Base-by-base conservation (phyloP, 1,140 invertebrate species). In the Macrobrachium nipponense region DNA sequence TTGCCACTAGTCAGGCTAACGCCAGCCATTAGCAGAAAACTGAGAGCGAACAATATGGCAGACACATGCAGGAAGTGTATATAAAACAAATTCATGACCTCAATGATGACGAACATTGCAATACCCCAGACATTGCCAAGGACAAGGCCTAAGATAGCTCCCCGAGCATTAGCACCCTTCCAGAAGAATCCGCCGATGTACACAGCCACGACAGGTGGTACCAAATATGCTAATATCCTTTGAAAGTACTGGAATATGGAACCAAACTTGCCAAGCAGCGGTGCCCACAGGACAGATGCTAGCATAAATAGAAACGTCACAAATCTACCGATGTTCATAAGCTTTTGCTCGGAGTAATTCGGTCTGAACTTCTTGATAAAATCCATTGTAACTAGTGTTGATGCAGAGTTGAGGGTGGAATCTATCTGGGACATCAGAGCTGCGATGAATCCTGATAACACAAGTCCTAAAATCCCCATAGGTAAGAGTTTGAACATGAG, bases 311-410 rank as follows among this genome's bases (percentile, higher is more conserved):
- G 23, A 12, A 73, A 23, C 5, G 70, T 73, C 23, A 73, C 70
- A 17, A 17, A 23, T 73, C 44, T 23, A 73, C 70, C 70, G 15
- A 73, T 36, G 15, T 36, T 36, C 27, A 36, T 73, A 43, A 73
- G 70, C 27, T 36, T n/a, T 23, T 23, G 17, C 15, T 23, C 17
- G 11, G 23, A 36, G 70, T 36, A 43, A 36, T 73, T 36, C 2
- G 70, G 70, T 43, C 15, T 23, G 7, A 73, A 36, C 27, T 43
- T n/a, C 27, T 43, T 23, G 15, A 73, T 43, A 12, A 23, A 73
- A 43, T 73, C 70, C 70, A 73, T 73, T 23, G 70, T 73, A 15
- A 73, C 70, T 20, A 73, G 27, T 73, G 70, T 73, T 23, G 70
- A 23, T 73, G 70, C 70, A 36, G 70, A 23, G 44, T 73, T 73